Conservation (phyloP, 2,888 invertebrate genomes). For the Watsonalla cultraria region DNA sequence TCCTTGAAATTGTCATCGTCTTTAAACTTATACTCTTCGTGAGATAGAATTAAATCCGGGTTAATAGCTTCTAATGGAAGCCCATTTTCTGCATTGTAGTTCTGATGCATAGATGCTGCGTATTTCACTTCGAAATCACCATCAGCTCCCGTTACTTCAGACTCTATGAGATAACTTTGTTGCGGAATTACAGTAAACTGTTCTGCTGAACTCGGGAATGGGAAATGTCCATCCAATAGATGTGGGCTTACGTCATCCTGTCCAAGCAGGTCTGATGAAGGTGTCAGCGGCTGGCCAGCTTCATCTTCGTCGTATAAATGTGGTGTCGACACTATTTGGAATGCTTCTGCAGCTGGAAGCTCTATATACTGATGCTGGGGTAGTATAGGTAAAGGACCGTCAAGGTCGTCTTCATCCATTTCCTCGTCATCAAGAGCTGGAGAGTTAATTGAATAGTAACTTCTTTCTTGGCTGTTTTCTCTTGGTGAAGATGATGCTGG, state of each 20-base stretch:
- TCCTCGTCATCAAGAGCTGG: conserved; percentile 70
- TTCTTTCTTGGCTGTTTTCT: conserved; percentile 75
- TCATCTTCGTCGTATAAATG: conserved; percentile 81
- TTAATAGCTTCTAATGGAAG: conserved; percentile 50
- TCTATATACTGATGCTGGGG: conserved; percentile 79
- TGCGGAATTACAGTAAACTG: conserved; percentile 76
- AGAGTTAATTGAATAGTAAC: conserved; percentile 65
- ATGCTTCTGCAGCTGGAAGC: conserved; percentile 79
- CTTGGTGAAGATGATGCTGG: conserved; percentile 72
- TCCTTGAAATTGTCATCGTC: conserved; percentile 60
- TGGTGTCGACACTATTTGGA: conserved; percentile 80
- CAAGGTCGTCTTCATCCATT: conserved; percentile 65
- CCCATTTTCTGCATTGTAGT: conserved; percentile 38
- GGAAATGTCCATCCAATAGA: conserved; percentile 70
- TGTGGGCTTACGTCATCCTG: conserved; percentile 73
- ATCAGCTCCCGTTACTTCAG: conserved; percentile 58
- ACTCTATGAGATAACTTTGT: conserved; percentile 59
- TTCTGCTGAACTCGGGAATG: conserved; percentile 69
- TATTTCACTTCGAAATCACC: conserved; percentile 71
- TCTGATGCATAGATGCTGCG: conserved; percentile 55
- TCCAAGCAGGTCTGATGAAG: conserved; percentile 66
- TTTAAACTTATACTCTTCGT: conserved; percentile 55
- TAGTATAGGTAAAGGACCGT: conserved; percentile 63
- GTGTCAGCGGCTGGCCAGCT: conserved; percentile 74
- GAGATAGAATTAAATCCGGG: conserved; percentile 49